phyloP scores from a whole-genome alignment of 1,140 invertebrate genomes.

The Melipona quadrifasciata region DNA sequence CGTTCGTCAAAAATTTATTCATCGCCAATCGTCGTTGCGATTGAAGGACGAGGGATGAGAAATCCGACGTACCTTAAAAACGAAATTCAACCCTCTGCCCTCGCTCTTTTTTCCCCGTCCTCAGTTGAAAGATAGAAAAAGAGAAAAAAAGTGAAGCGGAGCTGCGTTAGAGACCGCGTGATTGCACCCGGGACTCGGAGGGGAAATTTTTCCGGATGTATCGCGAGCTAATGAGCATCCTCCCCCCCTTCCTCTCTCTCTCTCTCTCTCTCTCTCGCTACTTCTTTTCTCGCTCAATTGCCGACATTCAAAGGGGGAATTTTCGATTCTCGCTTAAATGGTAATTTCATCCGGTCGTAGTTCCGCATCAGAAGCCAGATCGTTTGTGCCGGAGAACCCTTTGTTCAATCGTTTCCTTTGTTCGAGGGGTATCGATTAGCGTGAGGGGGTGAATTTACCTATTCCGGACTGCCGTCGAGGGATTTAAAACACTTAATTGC shows the following conservation, averaged over 20 bases:
- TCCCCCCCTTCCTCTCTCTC: neutral
- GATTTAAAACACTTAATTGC: slow-evolving; percentile 64
- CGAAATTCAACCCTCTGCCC: too few species aligned
- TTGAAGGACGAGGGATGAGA: too few species aligned
- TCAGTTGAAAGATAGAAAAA: too few species aligned
- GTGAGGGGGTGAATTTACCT: slow-evolving; percentile 56
- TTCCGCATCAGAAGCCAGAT: slow-evolving; percentile 30
- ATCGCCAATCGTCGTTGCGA: too few species aligned
- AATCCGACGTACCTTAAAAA: too few species aligned
- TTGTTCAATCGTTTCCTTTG: slow-evolving; percentile 59
- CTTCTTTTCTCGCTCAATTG: slow-evolving; percentile 1
- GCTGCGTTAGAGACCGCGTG: neutral
- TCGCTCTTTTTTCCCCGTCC: too few species aligned
- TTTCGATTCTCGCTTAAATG: slow-evolving; percentile 41
- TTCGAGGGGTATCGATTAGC: slow-evolving; percentile 59
- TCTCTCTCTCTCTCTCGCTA: neutral
- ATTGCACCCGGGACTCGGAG: neutral
- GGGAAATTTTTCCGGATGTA: slow-evolving; percentile 10
- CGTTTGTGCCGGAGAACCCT: slow-evolving; percentile 42
- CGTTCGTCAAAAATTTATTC: too few species aligned
- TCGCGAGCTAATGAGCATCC: neutral
- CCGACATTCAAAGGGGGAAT: neutral
- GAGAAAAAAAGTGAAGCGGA: neutral
- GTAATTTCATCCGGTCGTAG: slow-evolving; percentile 37
- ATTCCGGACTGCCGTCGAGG: slow-evolving; percentile 36